Percentiles rank a stretch among this genome's conserved stretches.
phyloP scores from a whole-genome alignment of 2,113 vertebrate species.

The Campylorhamphus procurvoides region DNA sequence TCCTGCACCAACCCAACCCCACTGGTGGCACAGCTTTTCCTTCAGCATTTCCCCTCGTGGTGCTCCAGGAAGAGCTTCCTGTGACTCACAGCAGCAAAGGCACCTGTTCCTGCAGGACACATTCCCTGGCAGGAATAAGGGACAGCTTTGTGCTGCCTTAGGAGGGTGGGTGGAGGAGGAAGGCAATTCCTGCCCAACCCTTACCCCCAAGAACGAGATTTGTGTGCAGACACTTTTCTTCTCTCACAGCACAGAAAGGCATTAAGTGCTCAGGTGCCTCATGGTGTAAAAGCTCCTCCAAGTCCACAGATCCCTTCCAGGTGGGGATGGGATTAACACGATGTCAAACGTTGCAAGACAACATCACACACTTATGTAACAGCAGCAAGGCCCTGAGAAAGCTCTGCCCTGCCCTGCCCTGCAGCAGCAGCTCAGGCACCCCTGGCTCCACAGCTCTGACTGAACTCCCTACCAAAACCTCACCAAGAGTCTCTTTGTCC shows the following conservation, averaged over 20 bases:
- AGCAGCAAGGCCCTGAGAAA: not conserved
- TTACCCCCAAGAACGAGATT: not conserved
- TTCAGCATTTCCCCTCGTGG: not conserved
- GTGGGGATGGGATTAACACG: not conserved
- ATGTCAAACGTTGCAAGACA: not conserved
- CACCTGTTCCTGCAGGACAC: not conserved
- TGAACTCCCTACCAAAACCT: not conserved
- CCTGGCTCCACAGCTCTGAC: not conserved
- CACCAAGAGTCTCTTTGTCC: not conserved
- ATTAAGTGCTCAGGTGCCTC: not conserved
- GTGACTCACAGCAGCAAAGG: not conserved
- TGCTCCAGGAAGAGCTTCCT: not conserved
- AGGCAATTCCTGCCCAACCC: not conserved
- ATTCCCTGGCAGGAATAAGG: not conserved
- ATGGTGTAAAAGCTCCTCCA: not conserved
- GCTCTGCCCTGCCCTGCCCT: not conserved
- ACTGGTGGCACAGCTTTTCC: fast-evolving
- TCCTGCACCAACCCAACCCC: fast-evolving
- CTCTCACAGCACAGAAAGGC: fast-evolving
- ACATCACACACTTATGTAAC: fast-evolving
- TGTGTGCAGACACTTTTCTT: not conserved
- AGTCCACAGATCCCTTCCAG: not conserved
- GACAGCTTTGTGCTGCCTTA: not conserved
- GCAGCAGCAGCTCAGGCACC: not conserved
- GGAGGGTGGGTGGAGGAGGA: not conserved